These are phyloP conservation scores for Nomada goodeniana DNA, from an alignment of 2,888 invertebrate genomes.

Conservation along the genomic window DNA sequence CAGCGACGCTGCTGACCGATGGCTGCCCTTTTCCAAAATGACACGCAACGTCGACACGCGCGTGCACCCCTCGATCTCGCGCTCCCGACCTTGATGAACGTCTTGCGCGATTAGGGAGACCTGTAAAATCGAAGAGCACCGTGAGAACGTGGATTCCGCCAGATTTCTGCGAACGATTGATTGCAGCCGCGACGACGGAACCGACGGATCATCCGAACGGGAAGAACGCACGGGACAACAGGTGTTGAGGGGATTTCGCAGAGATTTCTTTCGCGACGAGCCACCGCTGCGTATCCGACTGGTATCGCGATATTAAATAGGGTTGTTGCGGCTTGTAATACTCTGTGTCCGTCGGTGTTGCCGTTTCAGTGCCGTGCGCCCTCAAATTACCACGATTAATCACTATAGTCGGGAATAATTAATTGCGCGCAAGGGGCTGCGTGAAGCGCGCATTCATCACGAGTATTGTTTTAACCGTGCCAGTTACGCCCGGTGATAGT, in stretches of 20 bases:
- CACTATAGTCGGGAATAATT: conserved; percentile 67
- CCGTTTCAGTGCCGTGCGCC: conserved; percentile 51
- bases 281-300: background rate
- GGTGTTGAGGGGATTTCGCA: conserved; percentile 45
- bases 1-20: conserved; percentile 65
- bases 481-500: conserved; percentile 48
- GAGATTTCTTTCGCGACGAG: conserved; percentile 37
- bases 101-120: background rate
- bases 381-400: conserved; percentile 65
- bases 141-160: background rate
- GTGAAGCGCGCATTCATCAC: conserved; percentile 69
- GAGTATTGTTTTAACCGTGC: conserved; percentile 64
- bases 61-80: background rate
- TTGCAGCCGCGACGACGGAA: background rate
- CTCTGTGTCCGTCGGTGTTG: conserved; percentile 41
- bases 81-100: background rate
- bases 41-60: conserved; percentile 38
- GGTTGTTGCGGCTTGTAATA: conserved; percentile 27
- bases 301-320: conserved; percentile 37
- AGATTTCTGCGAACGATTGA: conserved; percentile 14
- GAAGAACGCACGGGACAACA: conserved; percentile 35
- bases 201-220: background rate
- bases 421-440: conserved; percentile 63
- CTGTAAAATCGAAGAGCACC: background rate
- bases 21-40: conserved; percentile 66